These are phyloP conservation scores for Zingel zingel DNA, from an alignment of 2,113 vertebrate genomes.

Conservation along the genomic window DNA sequence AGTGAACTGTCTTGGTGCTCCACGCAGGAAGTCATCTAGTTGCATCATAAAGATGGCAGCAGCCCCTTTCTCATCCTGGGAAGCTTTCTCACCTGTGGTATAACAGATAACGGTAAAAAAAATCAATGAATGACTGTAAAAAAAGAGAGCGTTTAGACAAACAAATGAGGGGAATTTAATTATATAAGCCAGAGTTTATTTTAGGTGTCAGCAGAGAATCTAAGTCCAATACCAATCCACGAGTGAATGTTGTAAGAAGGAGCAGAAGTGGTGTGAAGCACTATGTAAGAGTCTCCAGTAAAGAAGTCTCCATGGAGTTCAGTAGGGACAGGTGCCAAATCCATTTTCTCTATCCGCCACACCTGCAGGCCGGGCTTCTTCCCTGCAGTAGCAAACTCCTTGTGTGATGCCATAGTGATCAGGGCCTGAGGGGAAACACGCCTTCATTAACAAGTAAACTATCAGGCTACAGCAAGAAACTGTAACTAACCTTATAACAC, in stretches of 20 bases:
- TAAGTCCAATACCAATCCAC: slow-evolving; percentile 78
- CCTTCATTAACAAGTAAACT: background rate
- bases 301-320: slow-evolving; percentile 77
- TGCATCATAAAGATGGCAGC: slow-evolving; percentile 79
- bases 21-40: slow-evolving; percentile 75
- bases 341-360: slow-evolving; percentile 84
- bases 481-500: background rate
- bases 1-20: slow-evolving; percentile 68
- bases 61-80: slow-evolving; percentile 74
- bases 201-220: background rate
- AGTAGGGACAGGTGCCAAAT: slow-evolving; percentile 69
- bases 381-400: slow-evolving; percentile 78
- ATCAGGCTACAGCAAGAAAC: background rate
- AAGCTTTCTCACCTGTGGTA: slow-evolving; percentile 69
- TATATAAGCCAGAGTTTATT: background rate
- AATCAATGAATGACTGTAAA: background rate
- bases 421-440: slow-evolving; percentile 15
- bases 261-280: slow-evolving; percentile 70
- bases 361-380: slow-evolving; percentile 82
- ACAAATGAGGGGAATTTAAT: background rate
- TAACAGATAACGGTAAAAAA: background rate
- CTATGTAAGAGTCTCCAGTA: slow-evolving; percentile 80
- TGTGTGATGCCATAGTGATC: slow-evolving; percentile 74
- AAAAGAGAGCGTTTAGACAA: background rate
- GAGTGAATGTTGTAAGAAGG: slow-evolving; percentile 73